Conservation (phyloP, 1,140 invertebrate genomes). For the Anagrus nilaparvatae region DNA sequence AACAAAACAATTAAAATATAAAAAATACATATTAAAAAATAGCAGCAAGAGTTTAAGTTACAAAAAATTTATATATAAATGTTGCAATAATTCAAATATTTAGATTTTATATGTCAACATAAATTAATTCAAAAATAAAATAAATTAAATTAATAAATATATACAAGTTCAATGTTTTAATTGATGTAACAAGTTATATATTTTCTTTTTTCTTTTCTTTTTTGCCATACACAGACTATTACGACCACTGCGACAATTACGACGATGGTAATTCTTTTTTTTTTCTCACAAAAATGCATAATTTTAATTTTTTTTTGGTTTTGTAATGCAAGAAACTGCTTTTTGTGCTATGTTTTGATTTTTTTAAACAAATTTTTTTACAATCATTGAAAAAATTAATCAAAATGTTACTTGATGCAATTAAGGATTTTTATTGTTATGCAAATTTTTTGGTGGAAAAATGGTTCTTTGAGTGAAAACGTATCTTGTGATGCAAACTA, state of each 20-base stretch:
- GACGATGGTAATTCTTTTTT: slow-evolving; percentile 43
- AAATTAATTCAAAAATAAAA: slow-evolving; percentile 7
- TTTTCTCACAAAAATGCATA: too few relatives aligned
- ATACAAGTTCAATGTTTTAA: slow-evolving; percentile 32
- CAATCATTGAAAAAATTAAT: too few relatives aligned
- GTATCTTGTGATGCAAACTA: too few relatives aligned
- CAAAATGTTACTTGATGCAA: too few relatives aligned
- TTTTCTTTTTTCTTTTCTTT: slow-evolving; percentile 40
- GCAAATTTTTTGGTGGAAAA: too few relatives aligned
- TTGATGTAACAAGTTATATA: slow-evolving; percentile 41
- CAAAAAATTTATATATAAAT: slow-evolving; percentile 20
- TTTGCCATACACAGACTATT: slow-evolving; percentile 44
- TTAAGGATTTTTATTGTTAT: too few relatives aligned
- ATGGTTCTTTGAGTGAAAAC: too few relatives aligned
- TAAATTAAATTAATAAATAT: slow-evolving; percentile 21
- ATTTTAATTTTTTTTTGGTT: slow-evolving; percentile 21
- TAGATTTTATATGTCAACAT: slow-evolving; percentile 16
- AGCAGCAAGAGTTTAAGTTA: slow-evolving; percentile 14
- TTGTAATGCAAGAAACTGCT: slow-evolving; percentile 22
- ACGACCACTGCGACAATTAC: slow-evolving; percentile 44
- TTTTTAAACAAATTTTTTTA: too few relatives aligned
- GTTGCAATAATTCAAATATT: slow-evolving; percentile 24
- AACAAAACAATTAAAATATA: too few relatives aligned
- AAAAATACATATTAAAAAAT: slow-evolving; percentile 9
- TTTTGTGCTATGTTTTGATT: slow-evolving; percentile 16